Base-by-base conservation (phyloP, 2,113 vertebrate species). In the Triplophysa rosa region DNA sequence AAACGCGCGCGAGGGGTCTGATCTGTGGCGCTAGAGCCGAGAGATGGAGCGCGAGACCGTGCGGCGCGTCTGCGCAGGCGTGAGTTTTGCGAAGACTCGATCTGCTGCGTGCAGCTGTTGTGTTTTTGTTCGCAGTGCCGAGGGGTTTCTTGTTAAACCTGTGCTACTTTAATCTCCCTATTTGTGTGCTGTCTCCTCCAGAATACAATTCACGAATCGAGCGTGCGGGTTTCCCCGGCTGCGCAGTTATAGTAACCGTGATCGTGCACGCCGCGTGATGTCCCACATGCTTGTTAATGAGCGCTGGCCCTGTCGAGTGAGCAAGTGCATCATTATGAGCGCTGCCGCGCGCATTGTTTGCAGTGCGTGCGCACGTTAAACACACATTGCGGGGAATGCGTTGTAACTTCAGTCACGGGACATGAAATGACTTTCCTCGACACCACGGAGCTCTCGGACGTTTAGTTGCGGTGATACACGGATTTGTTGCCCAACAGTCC, bases 41-140 rank as follows among this genome's bases (percentile, higher is more conserved):
- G 74, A 65, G 82, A 82, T 84, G 84, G 82, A 80, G 79, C 79
- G 84, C 84, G 83, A 86, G 85, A 84, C 67, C 75, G 76, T 76
- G 80, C 82, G 67, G 77, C 45, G 80, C 47, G 80, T 84, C 14
- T 88, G 90, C 87, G 92, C 92, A 91, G 88, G 92, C 91, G 92
- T 84, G 81, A 79, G 86, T 67, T 80, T 73, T 37, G 45, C 26
- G 62, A 64, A 52, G 61, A 76, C 24, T 64, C 59, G 11, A 23
- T 77, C 45, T 26, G 13, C 73, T 65, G 56, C 68, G 73, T 76
- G 80, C 87, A 81, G 81, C 78, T 78, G 68, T 84, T 72, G 89
- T 84, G 87, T 89, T 88, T 89, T 91, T 88, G 87, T 83, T 71
- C 74, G 23, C 23, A 17, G 4, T 26, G 65, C 24, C 79, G 29